Conservation (phyloP, 2,888 invertebrate species). For the Phortica okadai region DNA sequence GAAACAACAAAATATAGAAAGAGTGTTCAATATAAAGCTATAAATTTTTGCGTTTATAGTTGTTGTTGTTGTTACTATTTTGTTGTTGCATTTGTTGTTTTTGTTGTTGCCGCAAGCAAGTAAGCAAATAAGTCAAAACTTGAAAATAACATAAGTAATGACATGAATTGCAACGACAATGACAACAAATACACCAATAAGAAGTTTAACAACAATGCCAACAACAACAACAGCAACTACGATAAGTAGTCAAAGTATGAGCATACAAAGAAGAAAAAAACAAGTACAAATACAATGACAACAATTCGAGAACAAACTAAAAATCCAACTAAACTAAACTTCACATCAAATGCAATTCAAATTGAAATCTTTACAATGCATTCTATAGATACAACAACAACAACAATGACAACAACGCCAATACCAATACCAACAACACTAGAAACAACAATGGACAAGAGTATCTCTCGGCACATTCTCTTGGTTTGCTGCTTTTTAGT, state of each 20-base stretch:
- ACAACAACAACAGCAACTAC: not conserved
- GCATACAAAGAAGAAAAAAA: not conserved
- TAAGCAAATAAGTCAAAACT: constrained; percentile 45
- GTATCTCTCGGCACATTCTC: not conserved
- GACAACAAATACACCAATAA: not conserved
- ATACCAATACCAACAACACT: not conserved
- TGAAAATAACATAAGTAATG: constrained; percentile 38
- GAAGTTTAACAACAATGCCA: too few species aligned
- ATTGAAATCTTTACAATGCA: constrained; percentile 59
- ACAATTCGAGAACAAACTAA: not conserved
- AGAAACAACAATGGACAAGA: constrained; percentile 9
- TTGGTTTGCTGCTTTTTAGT: not conserved
- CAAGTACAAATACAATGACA: not conserved
- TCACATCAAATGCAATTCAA: constrained; percentile 62
- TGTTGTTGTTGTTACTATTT: not conserved
- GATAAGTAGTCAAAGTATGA: not conserved
- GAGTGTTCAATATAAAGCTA: not conserved
- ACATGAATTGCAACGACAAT: constrained; percentile 49
- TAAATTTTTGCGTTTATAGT: not conserved
- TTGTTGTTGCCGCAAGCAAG: not conserved
- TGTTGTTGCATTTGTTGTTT: not conserved
- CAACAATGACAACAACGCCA: constrained; percentile 30
- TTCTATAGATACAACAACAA: constrained; percentile 23
- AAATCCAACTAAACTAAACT: constrained; percentile 52
- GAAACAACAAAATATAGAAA: not conserved